A percentile compares a stretch with the other conserved stretches of the same genome.
These are phyloP conservation scores for Papilio protenor DNA, from an alignment of 2,888 invertebrate species.

Conservation along the genomic window DNA sequence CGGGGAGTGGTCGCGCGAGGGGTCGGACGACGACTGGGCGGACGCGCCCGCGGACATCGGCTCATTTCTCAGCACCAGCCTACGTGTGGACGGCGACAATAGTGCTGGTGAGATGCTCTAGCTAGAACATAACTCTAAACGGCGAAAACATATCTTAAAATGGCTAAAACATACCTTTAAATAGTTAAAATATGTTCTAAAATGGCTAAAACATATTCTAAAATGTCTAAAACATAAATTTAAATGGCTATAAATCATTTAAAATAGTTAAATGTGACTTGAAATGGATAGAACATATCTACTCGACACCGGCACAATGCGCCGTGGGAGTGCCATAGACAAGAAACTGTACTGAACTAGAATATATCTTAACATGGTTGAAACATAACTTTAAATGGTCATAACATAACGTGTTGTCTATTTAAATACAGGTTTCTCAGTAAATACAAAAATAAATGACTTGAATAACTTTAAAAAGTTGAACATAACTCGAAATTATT, in stretches of 20 bases:
- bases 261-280: background rate
- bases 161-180: background rate
- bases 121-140: background rate
- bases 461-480: background rate
- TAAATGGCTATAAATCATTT: background rate
- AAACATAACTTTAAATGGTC: background rate
- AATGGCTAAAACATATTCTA: background rate
- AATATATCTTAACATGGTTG: background rate
- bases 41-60: constrained; percentile 79
- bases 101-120: constrained; percentile 63
- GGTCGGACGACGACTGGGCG: constrained; percentile 76
- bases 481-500: background rate
- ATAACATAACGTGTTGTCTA: background rate
- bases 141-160: background rate
- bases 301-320: no score
- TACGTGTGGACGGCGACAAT: constrained; percentile 74
- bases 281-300: background rate
- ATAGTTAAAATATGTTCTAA: background rate
- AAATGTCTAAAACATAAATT: background rate
- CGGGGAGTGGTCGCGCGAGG: constrained; percentile 58
- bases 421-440: no score
- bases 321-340: no score
- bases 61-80: constrained; percentile 74
- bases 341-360: no score
- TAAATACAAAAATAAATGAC: no score